Base-by-base conservation (phyloP, 2,113 vertebrate species). In the Machaerirhynchus nigripectus region DNA sequence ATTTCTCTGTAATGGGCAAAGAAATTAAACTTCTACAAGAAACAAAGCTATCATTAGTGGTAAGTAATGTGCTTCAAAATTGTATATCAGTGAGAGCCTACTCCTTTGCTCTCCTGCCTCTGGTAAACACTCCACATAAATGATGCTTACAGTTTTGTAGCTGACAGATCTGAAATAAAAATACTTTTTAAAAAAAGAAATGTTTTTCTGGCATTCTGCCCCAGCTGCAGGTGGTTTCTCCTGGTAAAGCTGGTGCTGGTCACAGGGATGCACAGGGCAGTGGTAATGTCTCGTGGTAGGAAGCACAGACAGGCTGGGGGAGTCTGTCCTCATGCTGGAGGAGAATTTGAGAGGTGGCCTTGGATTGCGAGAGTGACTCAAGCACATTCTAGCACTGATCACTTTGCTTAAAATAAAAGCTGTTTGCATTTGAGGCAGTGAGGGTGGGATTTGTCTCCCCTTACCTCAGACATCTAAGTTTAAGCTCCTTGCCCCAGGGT, bases 321-420 rank as follows among this genome's bases (percentile, higher is more conserved):
- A 89, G n/a, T 59, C 90, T 67, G 50, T 65, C 73, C 17, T 21
- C 17, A 7, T 0, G 0, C 53, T 53, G 61, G 63, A 84, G 53
- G 50, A 88, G 73, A 92, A 92, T 86, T 64, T 94, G 87, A 91
- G 87, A 82, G 67, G 73, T 84, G 79, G 60, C 95, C 4, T 1
- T 65, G 55, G 52, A 77, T 77, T 63, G 52, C 0, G 8, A 90
- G 85, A 52, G 47, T 90, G 90, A 95, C 90, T 94, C 60, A 70
- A 93, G 83, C 83, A 64, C 79, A 93, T 95, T 92, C 80, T 96
- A 93, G 60, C 83, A 59, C 71, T 74, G 80, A 93, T 84, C 1
- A 12, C 68, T 83, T 86, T 95, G 95, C 95, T 96, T 97, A 97
- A 96, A 97, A 95, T 96, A 95, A 97, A 93, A 92, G 73, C 93